Evolutionary conservation across 2,797 vertebrate genomes (phyloP), one percentile per base, ranked within the genome.

Genomic region (Poliocrania exsul): DNA sequence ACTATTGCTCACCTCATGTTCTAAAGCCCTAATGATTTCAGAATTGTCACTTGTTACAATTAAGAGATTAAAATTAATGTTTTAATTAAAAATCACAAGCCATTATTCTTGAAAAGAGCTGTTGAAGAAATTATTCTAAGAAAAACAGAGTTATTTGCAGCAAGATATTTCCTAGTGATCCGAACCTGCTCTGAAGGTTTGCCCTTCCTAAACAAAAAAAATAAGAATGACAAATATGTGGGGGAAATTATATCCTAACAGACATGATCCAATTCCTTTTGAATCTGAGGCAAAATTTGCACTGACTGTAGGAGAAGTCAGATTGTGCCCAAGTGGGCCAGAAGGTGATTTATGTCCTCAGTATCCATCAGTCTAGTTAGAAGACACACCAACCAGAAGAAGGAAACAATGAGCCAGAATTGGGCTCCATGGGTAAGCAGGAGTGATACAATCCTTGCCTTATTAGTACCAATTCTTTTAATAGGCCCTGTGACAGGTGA

Each of bases 401-500:
- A 83, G 58, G 89, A 94, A 95, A 83, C 86, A 86, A 44, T 81
- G 75, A 91, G 66, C 62, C 62, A 81, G 90, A 93, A 81, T 31
- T 91, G 84, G 82, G 51, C 87, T 88, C 62, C 70, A 38, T 62
- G 2, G 1, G 66, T 83, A 81, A 92, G 54, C 73, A 51, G 72
- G 58, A 86, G 50, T 56, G 75, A 75, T 81, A 35, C 58, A 94
- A 95, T 88, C 64, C 82, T 92, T 86, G 65, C 58, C 75, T 92
- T 83, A 86, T 90, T 89, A 84, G 51, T 86, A 72, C 46, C 33
- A 90, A 56, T 57, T 94, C 73, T 95, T 97, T 96, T 93, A 94
- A 92, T 90, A 94, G 91, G 51, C 77, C 47, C 77, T 75, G 79
- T 87, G 88, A 96, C 92, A 94, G 89, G 89, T 87, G 92, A 96